These are phyloP conservation scores for Coronaproctus castanopsis DNA, from an alignment of 2,888 invertebrate genomes.

Conservation along the genomic window DNA sequence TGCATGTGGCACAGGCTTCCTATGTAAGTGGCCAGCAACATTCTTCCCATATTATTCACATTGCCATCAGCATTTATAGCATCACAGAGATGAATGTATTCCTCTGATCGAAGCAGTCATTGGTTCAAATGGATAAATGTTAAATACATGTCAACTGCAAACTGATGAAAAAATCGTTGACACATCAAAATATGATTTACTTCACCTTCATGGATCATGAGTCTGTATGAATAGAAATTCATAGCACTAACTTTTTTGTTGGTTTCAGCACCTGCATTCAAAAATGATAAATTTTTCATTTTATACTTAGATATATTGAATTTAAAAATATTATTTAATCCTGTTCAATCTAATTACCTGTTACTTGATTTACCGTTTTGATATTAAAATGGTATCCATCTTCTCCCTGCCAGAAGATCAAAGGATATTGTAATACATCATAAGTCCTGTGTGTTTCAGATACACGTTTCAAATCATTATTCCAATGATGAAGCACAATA, in stretches of 20 bases:
- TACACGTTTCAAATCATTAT: slow-evolving; percentile 4
- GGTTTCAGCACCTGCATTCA: too few relatives aligned
- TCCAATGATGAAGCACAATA: slow-evolving; percentile 21
- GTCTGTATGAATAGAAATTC: slow-evolving; percentile 21
- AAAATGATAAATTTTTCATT: too few relatives aligned
- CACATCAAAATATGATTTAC: slow-evolving; percentile 19
- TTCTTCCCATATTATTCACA: slow-evolving; percentile 18
- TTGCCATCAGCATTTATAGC: slow-evolving; percentile 20
- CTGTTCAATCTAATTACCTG: too few relatives aligned
- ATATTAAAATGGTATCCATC: slow-evolving; percentile 14
- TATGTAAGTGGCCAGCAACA: slow-evolving; percentile 22
- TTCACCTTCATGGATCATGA: slow-evolving; percentile 18
- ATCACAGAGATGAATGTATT: slow-evolving; percentile 23
- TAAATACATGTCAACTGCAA: slow-evolving; percentile 25
- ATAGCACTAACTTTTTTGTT: slow-evolving; percentile 20
- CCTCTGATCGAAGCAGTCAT: slow-evolving; percentile 19
- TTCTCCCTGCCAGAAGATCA: slow-evolving; percentile 6
- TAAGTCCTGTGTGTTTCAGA: slow-evolving; percentile 10
- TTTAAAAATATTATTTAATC: too few relatives aligned
- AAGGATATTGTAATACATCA: slow-evolving; percentile 10
- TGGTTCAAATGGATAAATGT: slow-evolving; percentile 23
- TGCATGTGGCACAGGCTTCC: slow-evolving; percentile 23
- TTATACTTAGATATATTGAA: too few relatives aligned
- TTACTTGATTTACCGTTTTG: slow-evolving; percentile 15
- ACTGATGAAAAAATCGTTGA: slow-evolving; percentile 24